Conservation (phyloP, 2,888 invertebrate species). For the Trachelus iudaicus region DNA sequence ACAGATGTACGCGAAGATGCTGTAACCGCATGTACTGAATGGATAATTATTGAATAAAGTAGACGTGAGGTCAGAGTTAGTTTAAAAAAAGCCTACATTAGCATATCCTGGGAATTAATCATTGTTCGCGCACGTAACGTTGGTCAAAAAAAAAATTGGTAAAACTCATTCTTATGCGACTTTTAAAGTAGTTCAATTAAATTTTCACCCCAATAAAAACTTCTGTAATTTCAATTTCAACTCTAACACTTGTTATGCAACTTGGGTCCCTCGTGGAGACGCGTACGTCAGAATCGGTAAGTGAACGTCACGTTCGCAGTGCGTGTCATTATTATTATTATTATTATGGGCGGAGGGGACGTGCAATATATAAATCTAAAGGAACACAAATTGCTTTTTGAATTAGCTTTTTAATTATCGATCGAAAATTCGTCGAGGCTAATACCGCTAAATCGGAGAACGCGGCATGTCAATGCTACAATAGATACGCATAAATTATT, state of each 20-base stretch:
- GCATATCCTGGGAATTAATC: not conserved
- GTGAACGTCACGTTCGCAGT: not conserved
- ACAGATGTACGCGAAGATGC: not conserved
- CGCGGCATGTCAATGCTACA: not conserved
- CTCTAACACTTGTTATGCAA: not conserved
- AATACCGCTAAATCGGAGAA: not conserved
- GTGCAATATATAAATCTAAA: not conserved
- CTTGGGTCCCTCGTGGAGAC: not conserved
- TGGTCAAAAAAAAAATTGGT: not conserved
- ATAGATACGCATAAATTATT: not conserved
- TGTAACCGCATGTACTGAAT: not conserved
- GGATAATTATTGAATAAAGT: not conserved
- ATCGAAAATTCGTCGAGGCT: not conserved
- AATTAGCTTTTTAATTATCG: not conserved
- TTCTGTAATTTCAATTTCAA: not conserved
- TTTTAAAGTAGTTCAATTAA: not conserved
- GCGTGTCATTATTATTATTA: not conserved
- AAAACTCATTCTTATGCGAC: not conserved
- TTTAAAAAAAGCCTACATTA: not conserved
- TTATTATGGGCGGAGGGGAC: rapidly evolving
- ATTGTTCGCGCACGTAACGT: not conserved
- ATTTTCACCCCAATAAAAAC: not conserved
- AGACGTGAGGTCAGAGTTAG: not conserved
- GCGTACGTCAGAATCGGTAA: not conserved
- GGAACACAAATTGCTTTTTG: no score